Conservation (phyloP, 2,113 vertebrate species). For the Phalacrocorax aristotelis region DNA sequence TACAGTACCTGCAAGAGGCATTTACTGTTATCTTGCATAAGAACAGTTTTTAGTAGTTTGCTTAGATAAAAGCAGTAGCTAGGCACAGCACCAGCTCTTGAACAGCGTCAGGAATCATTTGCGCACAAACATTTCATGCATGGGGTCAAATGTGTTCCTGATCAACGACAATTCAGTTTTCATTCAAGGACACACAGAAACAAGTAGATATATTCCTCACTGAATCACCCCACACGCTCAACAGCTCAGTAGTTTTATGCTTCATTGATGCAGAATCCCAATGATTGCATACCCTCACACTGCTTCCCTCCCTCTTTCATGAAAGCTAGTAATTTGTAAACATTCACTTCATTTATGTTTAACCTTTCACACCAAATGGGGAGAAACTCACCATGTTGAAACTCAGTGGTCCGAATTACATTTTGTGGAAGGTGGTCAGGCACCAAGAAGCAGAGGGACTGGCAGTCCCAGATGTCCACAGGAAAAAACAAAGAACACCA, state of each 20-base stretch:
- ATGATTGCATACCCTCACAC: not conserved
- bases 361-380: not conserved
- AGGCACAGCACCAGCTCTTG: not conserved
- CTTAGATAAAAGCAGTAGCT: not conserved
- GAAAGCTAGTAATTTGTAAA: not conserved
- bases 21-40: not conserved
- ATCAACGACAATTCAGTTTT: not conserved
- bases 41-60: not conserved
- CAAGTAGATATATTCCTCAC: not conserved
- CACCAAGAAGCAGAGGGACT: not conserved
- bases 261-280: not conserved
- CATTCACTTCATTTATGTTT: not conserved
- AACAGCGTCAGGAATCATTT: not conserved
- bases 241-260: not conserved
- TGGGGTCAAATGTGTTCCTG: not conserved
- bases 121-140: not conserved
- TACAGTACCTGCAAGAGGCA: not conserved
- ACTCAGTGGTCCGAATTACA: not conserved
- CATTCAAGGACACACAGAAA: not conserved
- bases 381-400: not conserved
- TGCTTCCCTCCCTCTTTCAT: not conserved
- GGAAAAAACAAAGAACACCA: not conserved
- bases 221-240: accelerated
- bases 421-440: not conserved
- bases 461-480: not conserved